phyloP scores from a whole-genome alignment of 2,888 invertebrate genomes.

The Tipula vernalis region DNA sequence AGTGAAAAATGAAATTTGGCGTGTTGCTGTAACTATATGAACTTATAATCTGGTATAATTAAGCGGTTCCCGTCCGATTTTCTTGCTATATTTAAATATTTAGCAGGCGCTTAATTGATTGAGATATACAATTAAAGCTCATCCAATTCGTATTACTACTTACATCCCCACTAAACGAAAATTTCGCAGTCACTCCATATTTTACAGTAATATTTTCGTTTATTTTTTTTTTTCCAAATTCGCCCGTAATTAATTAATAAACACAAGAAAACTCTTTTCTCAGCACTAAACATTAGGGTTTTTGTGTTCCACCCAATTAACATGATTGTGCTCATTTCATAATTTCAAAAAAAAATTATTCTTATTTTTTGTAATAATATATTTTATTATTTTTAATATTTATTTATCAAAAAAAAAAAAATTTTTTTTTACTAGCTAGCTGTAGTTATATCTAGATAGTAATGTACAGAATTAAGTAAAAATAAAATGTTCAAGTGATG shows the following conservation, averaged over 20 bases:
- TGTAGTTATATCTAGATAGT: not conserved
- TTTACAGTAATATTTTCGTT: not conserved
- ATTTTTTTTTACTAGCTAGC: not conserved
- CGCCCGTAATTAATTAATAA: not conserved
- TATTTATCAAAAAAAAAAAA: not conserved
- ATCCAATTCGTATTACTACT: too few species aligned
- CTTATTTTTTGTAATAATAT: not conserved
- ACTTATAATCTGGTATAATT: too few species aligned
- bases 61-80: too few species aligned
- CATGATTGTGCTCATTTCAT: not conserved
- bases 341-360: not conserved
- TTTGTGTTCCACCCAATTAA: not conserved
- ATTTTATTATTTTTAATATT: not conserved
- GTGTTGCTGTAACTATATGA: too few species aligned
- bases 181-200: too few species aligned
- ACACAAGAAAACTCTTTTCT: not conserved
- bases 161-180: too few species aligned
- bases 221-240: too few species aligned
- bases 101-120: too few species aligned
- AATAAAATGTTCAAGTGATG: not conserved
- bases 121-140: too few species aligned
- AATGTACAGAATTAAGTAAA: not conserved
- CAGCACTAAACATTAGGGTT: not conserved
- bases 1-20: too few species aligned
- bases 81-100: too few species aligned